Evolutionary conservation across 2,113 vertebrate species (phyloP).

Genomic region (Hylia prasina): DNA sequence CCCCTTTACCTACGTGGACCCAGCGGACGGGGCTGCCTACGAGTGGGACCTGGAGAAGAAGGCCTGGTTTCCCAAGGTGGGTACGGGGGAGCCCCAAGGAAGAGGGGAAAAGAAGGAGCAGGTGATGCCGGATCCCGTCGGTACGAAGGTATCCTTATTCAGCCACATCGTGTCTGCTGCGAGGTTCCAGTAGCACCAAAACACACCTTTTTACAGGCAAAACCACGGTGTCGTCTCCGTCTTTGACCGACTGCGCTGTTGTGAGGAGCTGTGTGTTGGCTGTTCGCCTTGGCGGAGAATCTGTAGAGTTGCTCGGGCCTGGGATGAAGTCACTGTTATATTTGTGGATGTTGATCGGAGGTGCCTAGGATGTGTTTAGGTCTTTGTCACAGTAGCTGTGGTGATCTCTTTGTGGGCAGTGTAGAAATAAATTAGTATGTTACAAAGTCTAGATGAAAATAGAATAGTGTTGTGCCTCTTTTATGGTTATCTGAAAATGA

Average conservation of each 20-base stretch:
- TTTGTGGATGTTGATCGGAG: not conserved
- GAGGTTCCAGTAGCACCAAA: not conserved
- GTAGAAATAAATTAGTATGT: not conserved
- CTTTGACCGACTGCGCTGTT: not conserved
- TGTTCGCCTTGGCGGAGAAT: not conserved
- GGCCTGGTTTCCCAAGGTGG: constrained; percentile 95
- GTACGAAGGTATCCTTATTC: rapidly evolving
- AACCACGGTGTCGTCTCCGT: not conserved
- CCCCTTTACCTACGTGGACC: constrained; percentile 78
- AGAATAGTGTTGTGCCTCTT: not conserved
- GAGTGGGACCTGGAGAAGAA: constrained; percentile 94
- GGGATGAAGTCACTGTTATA: not conserved
- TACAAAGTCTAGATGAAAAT: not conserved
- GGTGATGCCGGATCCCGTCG: too few species aligned
- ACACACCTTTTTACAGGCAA: not conserved
- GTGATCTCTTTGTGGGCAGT: not conserved
- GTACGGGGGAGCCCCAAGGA: not conserved
- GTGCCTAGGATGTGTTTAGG: not conserved
- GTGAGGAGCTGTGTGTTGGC: not conserved
- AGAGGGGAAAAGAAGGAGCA: rapidly evolving
- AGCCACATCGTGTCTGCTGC: not conserved
- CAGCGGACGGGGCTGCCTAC: constrained; percentile 84
- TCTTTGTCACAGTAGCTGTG: not conserved
- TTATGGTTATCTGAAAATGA: rapidly evolving
- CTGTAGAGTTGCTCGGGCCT: not conserved